Percentiles rank a stretch among this genome's conserved stretches.
Evolutionary conservation across 1,140 invertebrate species (phyloP).

Genomic region (Drosophila fuyamai): DNA sequence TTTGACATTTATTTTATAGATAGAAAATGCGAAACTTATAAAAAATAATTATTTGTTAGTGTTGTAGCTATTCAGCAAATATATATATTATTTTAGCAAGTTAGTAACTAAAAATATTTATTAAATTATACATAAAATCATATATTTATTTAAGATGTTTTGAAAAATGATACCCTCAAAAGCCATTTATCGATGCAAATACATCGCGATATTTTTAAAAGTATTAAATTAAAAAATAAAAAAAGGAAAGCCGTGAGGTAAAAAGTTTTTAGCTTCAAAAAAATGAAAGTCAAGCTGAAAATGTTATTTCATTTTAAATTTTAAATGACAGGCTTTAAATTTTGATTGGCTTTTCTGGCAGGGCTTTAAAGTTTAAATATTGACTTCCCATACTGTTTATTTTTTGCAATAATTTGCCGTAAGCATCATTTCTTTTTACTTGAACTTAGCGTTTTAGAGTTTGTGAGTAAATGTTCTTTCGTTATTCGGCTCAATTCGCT

Average conservation of each 20-base stretch:
- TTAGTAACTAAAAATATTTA: conserved; percentile 42
- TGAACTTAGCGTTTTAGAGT: conserved; percentile 9
- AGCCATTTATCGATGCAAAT: conserved; percentile 40
- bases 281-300: background rate
- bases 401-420: conserved; percentile 65
- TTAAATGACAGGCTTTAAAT: conserved; percentile 7
- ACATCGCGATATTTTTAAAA: conserved; percentile 1
- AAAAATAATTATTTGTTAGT: conserved; percentile 38
- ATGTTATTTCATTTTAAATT: conserved; percentile 7
- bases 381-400: conserved; percentile 49
- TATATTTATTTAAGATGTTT: conserved; percentile 8
- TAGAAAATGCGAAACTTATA: conserved; percentile 70
- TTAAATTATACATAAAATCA: conserved; percentile 7
- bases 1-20: conserved; percentile 69
- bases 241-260: too few species aligned
- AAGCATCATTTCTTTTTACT: conserved; percentile 32
- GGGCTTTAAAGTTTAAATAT: conserved; percentile 17
- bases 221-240: background rate
- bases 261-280: background rate
- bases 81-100: conserved; percentile 7
- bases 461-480: conserved; percentile 40
- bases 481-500: conserved; percentile 45
- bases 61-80: conserved; percentile 11
- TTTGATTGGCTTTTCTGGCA: conserved; percentile 6
- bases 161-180: conserved; percentile 5